phyloP scores from a whole-genome alignment of 1,140 invertebrate genomes.

The Neodiprion virginianus region DNA sequence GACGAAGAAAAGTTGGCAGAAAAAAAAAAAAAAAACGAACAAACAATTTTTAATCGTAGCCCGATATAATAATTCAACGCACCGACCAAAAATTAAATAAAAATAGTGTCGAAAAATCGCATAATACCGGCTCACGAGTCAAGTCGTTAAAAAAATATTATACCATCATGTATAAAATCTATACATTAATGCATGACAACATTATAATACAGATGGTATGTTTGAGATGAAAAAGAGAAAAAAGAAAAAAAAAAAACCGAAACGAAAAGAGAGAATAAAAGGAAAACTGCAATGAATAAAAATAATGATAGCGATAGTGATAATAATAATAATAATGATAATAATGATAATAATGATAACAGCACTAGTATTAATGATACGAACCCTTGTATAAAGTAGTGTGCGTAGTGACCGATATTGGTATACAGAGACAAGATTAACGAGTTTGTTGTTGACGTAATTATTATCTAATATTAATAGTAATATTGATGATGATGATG shows the following conservation, averaged over 20 bases:
- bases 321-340: background rate
- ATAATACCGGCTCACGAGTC: slow-evolving; percentile 45
- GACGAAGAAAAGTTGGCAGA: slow-evolving; percentile 9
- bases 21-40: slow-evolving; percentile 12
- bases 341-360: background rate
- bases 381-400: slow-evolving; percentile 38
- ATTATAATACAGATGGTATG: slow-evolving; percentile 13
- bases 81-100: slow-evolving; percentile 3
- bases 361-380: slow-evolving; percentile 20
- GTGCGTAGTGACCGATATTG: slow-evolving; percentile 39
- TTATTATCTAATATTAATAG: slow-evolving; percentile 50
- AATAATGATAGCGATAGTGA: slow-evolving; percentile 1
- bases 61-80: no score
- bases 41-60: no score
- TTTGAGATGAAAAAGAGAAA: slow-evolving; percentile 14
- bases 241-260: slow-evolving; percentile 16
- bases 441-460: slow-evolving; percentile 55
- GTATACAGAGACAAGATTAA: slow-evolving; percentile 38
- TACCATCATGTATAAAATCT: slow-evolving; percentile 12
- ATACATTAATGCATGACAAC: slow-evolving; percentile 12
- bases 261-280: background rate
- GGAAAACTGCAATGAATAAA: background rate
- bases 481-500: slow-evolving; percentile 40
- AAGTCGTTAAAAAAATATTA: slow-evolving; percentile 25
- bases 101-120: slow-evolving; percentile 40